Conservation (phyloP, 2,113 vertebrate species). For the Bubalus kerabau region DNA sequence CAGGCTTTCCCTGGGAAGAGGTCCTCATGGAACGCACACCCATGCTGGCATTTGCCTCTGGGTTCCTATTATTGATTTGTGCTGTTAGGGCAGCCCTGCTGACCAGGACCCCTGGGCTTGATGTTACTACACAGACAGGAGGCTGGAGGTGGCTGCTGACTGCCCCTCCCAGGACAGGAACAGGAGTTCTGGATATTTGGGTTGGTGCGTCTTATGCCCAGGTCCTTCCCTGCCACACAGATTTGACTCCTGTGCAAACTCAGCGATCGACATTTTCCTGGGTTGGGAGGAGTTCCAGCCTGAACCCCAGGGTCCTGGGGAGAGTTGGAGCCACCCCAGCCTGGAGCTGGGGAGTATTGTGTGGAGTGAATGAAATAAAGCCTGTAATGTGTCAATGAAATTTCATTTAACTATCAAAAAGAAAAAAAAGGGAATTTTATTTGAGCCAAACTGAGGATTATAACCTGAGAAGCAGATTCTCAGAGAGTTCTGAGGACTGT, state of each 20-base stretch:
- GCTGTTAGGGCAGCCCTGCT: neutral
- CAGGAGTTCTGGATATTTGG: neutral
- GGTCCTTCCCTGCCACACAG: neutral
- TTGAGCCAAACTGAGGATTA: neutral
- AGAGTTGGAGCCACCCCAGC: too few relatives aligned
- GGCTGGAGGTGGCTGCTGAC: neutral
- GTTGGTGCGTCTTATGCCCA: neutral
- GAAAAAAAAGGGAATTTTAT: neutral
- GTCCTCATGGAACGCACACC: neutral
- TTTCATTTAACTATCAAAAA: neutral
- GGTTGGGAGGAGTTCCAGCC: neutral
- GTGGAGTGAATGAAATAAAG: too few relatives aligned
- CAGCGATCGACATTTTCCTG: neutral
- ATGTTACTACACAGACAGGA: neutral
- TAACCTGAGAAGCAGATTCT: neutral
- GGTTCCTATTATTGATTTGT: neutral
- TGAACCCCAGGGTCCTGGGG: neutral
- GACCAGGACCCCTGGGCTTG: neutral
- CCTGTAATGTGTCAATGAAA: neutral
- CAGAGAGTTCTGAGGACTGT: neutral
- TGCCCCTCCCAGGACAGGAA: neutral
- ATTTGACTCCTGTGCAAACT: neutral
- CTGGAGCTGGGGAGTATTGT: neutral
- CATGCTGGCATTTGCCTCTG: neutral
- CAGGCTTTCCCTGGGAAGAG: fast-evolving